Percentiles rank a stretch among this genome's conserved stretches.
Conservation (phyloP, 2,888 invertebrate species). For the Orthosia gracilis region DNA sequence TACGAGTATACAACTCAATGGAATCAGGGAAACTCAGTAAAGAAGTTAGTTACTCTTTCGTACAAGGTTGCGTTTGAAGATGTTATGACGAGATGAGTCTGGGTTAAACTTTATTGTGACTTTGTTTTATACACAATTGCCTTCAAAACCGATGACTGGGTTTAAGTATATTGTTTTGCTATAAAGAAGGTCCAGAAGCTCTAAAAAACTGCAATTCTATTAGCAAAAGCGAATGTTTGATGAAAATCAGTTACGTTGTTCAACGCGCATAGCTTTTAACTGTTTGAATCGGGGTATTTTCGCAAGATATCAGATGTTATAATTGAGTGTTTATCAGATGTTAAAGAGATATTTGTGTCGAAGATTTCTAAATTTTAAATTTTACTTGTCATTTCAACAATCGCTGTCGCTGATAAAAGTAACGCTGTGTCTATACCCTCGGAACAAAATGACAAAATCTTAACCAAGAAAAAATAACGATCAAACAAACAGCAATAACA, state of each 20-base stretch:
- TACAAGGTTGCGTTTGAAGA: not conserved
- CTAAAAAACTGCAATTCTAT: not conserved
- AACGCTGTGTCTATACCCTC: too few relatives aligned
- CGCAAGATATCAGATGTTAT: too few relatives aligned
- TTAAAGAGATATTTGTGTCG: too few relatives aligned
- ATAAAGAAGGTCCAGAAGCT: not conserved
- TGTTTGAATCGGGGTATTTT: too few relatives aligned
- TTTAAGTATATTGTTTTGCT: not conserved
- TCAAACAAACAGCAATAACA: not conserved
- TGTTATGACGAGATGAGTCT: not conserved
- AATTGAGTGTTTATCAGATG: too few relatives aligned
- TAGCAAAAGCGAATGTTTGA: too few relatives aligned
- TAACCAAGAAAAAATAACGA: not conserved
- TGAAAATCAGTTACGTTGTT: too few relatives aligned
- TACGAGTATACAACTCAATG: conserved; percentile 14
- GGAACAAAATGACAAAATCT: not conserved
- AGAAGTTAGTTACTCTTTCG: conserved; percentile 6
- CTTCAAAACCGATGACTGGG: not conserved
- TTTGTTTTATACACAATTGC: not conserved
- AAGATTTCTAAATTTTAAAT: too few relatives aligned
- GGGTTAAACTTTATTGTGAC: not conserved
- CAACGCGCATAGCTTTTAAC: too few relatives aligned
- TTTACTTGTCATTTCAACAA: too few relatives aligned
- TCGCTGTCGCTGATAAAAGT: too few relatives aligned
- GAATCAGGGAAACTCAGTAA: not conserved